A percentile compares a stretch with the other conserved stretches of the same genome.
Evolutionary conservation across 2,888 invertebrate genomes (phyloP).

Genomic region (Hoplodrina blanda): DNA sequence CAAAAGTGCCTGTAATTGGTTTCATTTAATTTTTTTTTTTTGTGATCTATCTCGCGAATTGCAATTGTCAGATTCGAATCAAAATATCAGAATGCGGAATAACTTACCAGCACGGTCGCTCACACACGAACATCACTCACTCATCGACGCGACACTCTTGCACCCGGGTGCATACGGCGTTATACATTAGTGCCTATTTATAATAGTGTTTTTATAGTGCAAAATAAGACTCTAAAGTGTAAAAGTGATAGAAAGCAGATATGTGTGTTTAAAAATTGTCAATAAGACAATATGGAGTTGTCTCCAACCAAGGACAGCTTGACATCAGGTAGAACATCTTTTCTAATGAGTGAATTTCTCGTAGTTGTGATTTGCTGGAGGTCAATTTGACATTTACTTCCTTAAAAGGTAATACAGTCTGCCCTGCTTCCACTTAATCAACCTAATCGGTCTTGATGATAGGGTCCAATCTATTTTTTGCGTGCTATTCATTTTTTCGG

Average conservation of each 20-base stretch:
- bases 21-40: too few relatives aligned
- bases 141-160: conserved; percentile 22
- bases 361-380: neutral
- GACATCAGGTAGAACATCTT: conserved; percentile 45
- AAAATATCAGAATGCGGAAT: conserved; percentile 39
- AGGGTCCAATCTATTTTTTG: neutral
- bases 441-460: too few relatives aligned
- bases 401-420: neutral
- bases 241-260: neutral
- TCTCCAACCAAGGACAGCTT: conserved; percentile 26
- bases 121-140: conserved; percentile 18
- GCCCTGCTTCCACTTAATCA: neutral
- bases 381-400: neutral
- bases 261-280: neutral
- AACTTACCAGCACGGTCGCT: conserved; percentile 9
- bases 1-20: too few relatives aligned
- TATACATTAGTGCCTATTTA: neutral
- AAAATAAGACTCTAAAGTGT: conserved; percentile 1
- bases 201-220: neutral
- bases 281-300: conserved; percentile 24
- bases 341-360: neutral
- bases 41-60: neutral
- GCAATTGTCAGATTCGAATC: conserved; percentile 25
- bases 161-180: conserved; percentile 41
- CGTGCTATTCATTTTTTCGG: too few relatives aligned